Conservation (phyloP, 2,113 vertebrate species). For the Oxyura jamaicensis region DNA sequence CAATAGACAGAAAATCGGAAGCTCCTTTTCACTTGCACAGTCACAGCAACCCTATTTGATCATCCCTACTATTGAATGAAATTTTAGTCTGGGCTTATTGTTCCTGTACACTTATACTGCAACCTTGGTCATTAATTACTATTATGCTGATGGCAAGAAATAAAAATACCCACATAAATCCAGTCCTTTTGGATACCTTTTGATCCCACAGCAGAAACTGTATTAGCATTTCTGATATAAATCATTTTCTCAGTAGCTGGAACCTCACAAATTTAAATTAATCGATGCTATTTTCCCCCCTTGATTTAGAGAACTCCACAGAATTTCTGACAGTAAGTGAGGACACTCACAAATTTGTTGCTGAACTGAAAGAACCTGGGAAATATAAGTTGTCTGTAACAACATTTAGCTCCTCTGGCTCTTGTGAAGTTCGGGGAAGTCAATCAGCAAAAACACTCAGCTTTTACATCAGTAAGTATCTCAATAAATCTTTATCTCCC, state of each 20-base stretch:
- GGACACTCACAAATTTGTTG: constrained; percentile 89
- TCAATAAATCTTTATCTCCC: background rate
- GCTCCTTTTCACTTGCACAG: background rate
- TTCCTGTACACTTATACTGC: background rate
- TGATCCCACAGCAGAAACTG: background rate
- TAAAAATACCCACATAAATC: background rate
- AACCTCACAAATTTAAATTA: background rate
- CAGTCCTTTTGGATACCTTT: background rate
- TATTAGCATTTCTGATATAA: background rate
- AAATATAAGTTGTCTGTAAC: constrained; percentile 86
- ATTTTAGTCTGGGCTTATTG: background rate
- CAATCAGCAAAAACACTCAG: constrained; percentile 81
- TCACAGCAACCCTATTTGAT: background rate
- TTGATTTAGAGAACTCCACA: constrained; percentile 83
- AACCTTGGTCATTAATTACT: background rate
- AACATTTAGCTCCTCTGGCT: constrained; percentile 88
- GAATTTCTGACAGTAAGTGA: constrained; percentile 87
- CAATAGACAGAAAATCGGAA: background rate
- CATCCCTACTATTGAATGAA: background rate
- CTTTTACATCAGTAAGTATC: constrained; percentile 92
- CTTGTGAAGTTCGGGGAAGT: constrained; percentile 88
- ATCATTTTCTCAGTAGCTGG: background rate
- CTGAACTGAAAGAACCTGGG: constrained; percentile 88
- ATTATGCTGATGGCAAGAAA: background rate
- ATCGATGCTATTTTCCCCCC: background rate